Conservation (phyloP, 2,888 invertebrate genomes). For the Drosophila birchii region DNA sequence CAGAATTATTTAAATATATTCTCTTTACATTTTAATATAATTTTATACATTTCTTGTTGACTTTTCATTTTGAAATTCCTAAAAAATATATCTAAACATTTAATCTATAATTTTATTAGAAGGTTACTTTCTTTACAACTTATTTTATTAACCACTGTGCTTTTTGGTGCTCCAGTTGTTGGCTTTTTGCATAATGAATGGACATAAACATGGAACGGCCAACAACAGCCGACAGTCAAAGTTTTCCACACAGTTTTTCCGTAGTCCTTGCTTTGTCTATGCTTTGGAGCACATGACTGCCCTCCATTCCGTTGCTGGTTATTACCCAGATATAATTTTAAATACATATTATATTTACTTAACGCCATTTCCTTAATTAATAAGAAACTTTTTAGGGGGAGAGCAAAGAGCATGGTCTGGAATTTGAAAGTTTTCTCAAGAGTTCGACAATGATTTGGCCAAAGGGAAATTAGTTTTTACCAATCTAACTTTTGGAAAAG, state of each 20-base stretch:
- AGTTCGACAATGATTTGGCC: conserved; percentile 34
- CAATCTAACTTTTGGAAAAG: conserved; percentile 1
- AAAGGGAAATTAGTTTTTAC: conserved; percentile 32
- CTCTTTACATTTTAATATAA: neutral
- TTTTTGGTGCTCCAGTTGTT: conserved; percentile 30
- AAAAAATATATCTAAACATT: neutral
- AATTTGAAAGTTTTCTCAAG: conserved; percentile 21
- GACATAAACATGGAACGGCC: conserved; percentile 59
- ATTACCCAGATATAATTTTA: conserved; percentile 45
- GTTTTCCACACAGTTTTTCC: conserved; percentile 46
- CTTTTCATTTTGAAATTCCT: neutral
- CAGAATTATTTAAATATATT: neutral
- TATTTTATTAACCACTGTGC: neutral
- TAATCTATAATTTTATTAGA: neutral
- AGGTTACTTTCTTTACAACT: neutral
- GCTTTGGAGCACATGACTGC: conserved; percentile 58
- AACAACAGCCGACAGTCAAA: conserved; percentile 37
- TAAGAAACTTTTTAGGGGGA: conserved; percentile 57
- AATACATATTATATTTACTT: conserved; percentile 47
- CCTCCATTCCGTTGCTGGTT: conserved; percentile 26
- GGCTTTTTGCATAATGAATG: conserved; percentile 78
- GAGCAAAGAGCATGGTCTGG: neutral
- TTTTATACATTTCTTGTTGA: neutral
- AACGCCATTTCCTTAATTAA: conserved; percentile 72
- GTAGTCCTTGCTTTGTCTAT: conserved; percentile 35